Evolutionary conservation across 1,140 invertebrate genomes (phyloP), one percentile per base, ranked within the genome.

Genomic region (Galendromus occidentalis): DNA sequence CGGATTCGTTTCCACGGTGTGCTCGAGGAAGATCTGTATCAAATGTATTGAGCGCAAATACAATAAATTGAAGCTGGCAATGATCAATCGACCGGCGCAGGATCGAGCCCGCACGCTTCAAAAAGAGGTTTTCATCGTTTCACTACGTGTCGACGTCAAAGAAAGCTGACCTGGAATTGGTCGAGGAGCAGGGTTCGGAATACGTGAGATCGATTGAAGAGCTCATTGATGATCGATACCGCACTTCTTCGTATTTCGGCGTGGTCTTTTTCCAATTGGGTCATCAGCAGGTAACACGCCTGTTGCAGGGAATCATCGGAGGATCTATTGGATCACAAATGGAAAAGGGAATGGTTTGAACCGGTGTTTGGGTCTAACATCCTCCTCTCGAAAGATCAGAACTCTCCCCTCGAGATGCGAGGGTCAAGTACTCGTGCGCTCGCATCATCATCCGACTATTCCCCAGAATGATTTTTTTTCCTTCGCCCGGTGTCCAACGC

Each of bases 241-340:
- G 78, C 71, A 64, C 77, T 78, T n/a, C 75, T 74, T 33, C 82
- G 73, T 41, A 82, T 76, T 74, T 83, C 79, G 14, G 80, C 72
- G 75, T 83, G 81, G 1, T 79, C 74, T 69, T 78, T 76, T 39
- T 75, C 72, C 14, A 83, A 70, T 45, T 80, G 76, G 25, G 74
- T 72, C 69, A 77, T 75, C 25, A 82, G 42, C 22, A 79, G 66
- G 30, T 75, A 72, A 71, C 75, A 79, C 5, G 74, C 74, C 67
- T 76, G 71, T 47, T 76, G 73, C 1, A 81, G 72, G 71, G 79
- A 77, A 6, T 70, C 68, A 69, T 80, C 74, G 30, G 78, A 79
- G 65, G 70, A 68, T 64, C 79, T 80, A 70, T 33, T 66, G 39
- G 18, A 30, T 22, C n/a, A 20, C 28, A 2, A 66, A 17, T 64